phyloP scores from a whole-genome alignment of 2,888 invertebrate species.

The Griposia aprilina region DNA sequence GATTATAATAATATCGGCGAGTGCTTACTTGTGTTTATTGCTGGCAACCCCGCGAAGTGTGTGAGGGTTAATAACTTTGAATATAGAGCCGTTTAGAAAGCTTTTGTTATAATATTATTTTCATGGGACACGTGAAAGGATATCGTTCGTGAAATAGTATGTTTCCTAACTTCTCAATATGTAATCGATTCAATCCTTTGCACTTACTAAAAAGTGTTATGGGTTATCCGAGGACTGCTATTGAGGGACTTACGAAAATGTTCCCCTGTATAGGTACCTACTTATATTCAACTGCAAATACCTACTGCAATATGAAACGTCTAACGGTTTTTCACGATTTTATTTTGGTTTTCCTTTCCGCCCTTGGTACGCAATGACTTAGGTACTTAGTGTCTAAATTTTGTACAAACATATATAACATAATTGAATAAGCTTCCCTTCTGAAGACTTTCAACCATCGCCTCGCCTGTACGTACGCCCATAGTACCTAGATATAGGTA shows the following conservation, averaged over 20 bases:
- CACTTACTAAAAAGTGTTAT: not conserved
- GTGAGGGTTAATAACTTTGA: constrained; percentile 64
- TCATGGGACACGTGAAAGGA: constrained; percentile 17
- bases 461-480: no score
- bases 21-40: constrained; percentile 73
- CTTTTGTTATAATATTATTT: constrained; percentile 48
- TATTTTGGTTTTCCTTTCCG: no score
- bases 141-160: constrained; percentile 8
- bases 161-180: not conserved
- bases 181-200: not conserved
- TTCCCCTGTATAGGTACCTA: no score
- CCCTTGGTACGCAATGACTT: no score
- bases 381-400: no score
- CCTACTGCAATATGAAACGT: no score
- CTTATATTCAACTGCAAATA: no score
- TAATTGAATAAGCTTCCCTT: no score
- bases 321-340: no score
- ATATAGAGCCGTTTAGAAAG: constrained; percentile 59
- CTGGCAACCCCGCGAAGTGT: constrained; percentile 33
- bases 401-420: no score
- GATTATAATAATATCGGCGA: constrained; percentile 62
- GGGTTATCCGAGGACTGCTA: not conserved
- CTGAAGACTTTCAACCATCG: no score
- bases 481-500: no score
- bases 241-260: not conserved